Base-by-base conservation (phyloP, 2,113 vertebrate species). In the Leiothrix lutea region DNA sequence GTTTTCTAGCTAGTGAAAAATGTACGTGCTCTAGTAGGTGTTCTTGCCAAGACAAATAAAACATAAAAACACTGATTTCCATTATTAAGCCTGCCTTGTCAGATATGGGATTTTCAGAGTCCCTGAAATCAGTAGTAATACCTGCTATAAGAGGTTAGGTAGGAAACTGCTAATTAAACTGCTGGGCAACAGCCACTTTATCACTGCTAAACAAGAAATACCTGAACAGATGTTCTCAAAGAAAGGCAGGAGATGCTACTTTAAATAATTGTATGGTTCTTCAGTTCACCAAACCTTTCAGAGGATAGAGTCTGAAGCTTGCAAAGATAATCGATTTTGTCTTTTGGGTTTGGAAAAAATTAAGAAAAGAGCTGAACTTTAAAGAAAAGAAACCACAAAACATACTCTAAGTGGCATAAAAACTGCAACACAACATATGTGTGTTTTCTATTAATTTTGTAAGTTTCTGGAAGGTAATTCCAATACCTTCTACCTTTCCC, bases 161-260 rank as follows among this genome's bases (percentile, higher is more conserved):
- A 96, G 97, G 91, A 31, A 90, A 94, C 66, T 69, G 24, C 67
- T 96, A 97, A 97, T 98, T 98, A 97, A 97, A 93, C 24, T 86
- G 6, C 80, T 97, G 96, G 96, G 92, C 74, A 90, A 80, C 62
- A 94, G 84, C 95, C 95, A 95, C 75, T 9, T 10, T 93, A 93
- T 13, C 80, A 51, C 54, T 31, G 14, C 69, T 75, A 87, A 92
- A 93, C 40, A 86, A 72, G 44, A 83, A 14, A 87, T 93, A 87
- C 64, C 78, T 78, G 57, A 91, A 88, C 45, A 84, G 62, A 64
- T 57, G 50, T 1, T 62, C 44, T 91, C 67, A 90, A 67, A 48
- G 5, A 64, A 94, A 97, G 42, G 23, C 53, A 77, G 48, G 50
- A 91, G 51, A n/a, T 33, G 36, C 23, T 79, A 38, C 61, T 65